A percentile compares a stretch with the other conserved stretches of the same genome.
These are phyloP conservation scores for Erebia palarica DNA, from an alignment of 2,888 invertebrate species.

Conservation along the genomic window DNA sequence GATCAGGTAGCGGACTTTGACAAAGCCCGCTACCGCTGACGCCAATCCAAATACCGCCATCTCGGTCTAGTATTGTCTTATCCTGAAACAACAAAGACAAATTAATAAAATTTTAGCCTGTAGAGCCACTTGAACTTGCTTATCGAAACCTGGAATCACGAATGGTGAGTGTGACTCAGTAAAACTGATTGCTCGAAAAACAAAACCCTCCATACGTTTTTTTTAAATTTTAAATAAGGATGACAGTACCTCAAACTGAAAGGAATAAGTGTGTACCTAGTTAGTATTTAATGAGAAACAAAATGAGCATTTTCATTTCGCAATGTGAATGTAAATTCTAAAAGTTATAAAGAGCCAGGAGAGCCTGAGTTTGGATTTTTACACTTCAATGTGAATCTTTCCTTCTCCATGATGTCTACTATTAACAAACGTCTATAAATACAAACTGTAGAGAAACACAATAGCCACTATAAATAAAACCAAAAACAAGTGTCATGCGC, in stretches of 20 bases:
- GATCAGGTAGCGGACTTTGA: slow-evolving; percentile 93
- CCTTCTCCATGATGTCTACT: slow-evolving; percentile 10
- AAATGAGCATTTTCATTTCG: too few species aligned
- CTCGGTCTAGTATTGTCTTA: slow-evolving; percentile 51
- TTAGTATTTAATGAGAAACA: too few species aligned
- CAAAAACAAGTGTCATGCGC: slow-evolving; percentile 69
- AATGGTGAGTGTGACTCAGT: too few species aligned
- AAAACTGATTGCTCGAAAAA: too few species aligned
- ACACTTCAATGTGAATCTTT: neutral
- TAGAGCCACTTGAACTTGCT: neutral
- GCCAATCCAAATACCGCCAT: slow-evolving; percentile 93
- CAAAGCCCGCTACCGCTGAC: slow-evolving; percentile 94
- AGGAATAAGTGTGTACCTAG: too few species aligned
- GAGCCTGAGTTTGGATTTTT: neutral
- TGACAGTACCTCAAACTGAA: neutral
- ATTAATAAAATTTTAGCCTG: neutral
- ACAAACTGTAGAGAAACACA: slow-evolving; percentile 43
- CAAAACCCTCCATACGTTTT: too few species aligned
- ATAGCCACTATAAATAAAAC: slow-evolving; percentile 64
- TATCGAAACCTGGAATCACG: neutral
- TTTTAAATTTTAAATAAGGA: too few species aligned
- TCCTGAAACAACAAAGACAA: slow-evolving; percentile 40
- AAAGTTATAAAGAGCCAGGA: too few species aligned
- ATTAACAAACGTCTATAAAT: slow-evolving; percentile 36
- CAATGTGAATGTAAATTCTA: too few species aligned